Percentiles rank a stretch among this genome's conserved stretches.
phyloP scores from a whole-genome alignment of 2,113 vertebrate species.

The Ammospiza caudacuta region DNA sequence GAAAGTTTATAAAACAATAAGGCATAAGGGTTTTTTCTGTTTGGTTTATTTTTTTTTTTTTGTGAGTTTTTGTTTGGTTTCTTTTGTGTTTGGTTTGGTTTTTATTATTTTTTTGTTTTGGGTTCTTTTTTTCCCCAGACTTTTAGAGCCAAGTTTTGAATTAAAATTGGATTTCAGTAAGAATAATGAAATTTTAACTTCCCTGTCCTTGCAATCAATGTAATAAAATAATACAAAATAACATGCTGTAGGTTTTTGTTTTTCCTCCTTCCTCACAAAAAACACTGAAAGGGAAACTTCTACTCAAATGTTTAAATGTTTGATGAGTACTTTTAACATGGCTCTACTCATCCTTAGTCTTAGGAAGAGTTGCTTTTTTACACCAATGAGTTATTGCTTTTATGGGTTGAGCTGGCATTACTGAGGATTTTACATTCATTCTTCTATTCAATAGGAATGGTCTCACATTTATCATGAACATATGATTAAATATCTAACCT shows the following conservation, averaged over 20 bases:
- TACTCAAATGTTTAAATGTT: background rate
- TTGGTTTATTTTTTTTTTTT: background rate
- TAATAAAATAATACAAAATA: background rate
- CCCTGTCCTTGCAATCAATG: background rate
- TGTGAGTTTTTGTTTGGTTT: background rate
- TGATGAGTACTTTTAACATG: background rate
- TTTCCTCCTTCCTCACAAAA: background rate
- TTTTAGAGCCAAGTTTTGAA: background rate
- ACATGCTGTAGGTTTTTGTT: fast-evolving
- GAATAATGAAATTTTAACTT: background rate
- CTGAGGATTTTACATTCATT: background rate
- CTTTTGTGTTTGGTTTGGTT: background rate
- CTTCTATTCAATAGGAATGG: background rate
- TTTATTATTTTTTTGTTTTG: background rate
- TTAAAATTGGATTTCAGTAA: background rate
- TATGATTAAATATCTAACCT: background rate
- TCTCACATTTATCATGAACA: background rate
- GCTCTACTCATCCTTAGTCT: background rate
- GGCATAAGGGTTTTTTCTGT: background rate
- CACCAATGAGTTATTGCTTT: background rate
- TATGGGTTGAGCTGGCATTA: background rate
- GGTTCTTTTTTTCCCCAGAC: background rate
- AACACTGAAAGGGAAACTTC: background rate
- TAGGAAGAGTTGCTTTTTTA: background rate
- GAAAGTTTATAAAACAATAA: background rate